Evolutionary conservation across 2,113 vertebrate genomes (phyloP).

Genomic region (Caretta caretta): DNA sequence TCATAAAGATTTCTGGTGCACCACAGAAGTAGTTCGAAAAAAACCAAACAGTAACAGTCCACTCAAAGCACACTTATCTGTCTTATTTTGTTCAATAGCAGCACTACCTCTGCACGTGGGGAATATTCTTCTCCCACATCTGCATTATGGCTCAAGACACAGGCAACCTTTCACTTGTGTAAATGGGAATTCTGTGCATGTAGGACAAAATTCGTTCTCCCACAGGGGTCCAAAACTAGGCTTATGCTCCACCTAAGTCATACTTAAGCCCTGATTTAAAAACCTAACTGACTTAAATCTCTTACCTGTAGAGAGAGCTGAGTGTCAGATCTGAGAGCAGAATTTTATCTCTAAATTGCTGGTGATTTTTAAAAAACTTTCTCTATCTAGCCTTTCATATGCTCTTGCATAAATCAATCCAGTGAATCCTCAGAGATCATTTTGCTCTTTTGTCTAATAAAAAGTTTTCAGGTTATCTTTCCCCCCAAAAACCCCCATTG

Average conservation of each 20-base stretch:
- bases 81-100: not conserved
- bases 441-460: conserved; percentile 58
- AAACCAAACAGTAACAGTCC: not conserved
- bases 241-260: not conserved
- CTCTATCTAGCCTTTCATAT: not conserved
- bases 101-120: not conserved
- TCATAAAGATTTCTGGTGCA: not conserved
- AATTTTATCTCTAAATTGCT: not conserved
- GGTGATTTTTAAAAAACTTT: not conserved
- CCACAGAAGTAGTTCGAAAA: not conserved
- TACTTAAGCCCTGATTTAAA: not conserved
- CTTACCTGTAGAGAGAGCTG: not conserved
- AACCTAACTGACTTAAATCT: not conserved
- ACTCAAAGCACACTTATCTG: not conserved
- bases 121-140: not conserved
- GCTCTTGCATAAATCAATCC: not conserved
- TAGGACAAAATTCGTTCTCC: rapidly evolving
- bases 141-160: not conserved
- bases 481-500: conserved; percentile 7
- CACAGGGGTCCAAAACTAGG: not conserved
- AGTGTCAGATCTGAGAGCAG: not conserved
- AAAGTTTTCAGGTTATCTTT: conserved; percentile 22
- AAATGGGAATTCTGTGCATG: not conserved
- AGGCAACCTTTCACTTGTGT: not conserved
- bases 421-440: conserved; percentile 27